A percentile compares a stretch with the other conserved stretches of the same genome.
These are phyloP conservation scores for Mythimna ferrago DNA, from an alignment of 2,888 invertebrate species.

Conservation along the genomic window DNA sequence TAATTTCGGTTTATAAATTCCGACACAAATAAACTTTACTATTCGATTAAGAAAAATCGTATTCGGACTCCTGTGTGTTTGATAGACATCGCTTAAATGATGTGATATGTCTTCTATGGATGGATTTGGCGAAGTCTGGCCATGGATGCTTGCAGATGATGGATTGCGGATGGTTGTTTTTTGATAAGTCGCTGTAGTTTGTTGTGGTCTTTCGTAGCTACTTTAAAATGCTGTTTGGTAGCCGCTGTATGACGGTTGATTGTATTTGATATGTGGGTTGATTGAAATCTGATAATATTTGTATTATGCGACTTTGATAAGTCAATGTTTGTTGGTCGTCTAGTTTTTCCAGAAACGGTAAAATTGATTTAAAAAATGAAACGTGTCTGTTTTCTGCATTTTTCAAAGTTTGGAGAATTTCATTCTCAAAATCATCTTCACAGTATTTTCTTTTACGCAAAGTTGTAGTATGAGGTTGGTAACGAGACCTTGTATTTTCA, in stretches of 20 bases:
- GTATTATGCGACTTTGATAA: slow-evolving; percentile 44
- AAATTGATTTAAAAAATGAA: slow-evolving; percentile 8
- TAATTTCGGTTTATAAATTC: rapidly evolving
- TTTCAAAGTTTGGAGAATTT: slow-evolving; percentile 5
- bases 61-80: slow-evolving; percentile 13
- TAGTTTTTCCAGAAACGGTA: slow-evolving; percentile 18
- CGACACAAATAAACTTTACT: too few species aligned
- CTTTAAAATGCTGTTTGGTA: slow-evolving; percentile 11
- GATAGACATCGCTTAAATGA: slow-evolving; percentile 14
- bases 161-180: not conserved
- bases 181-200: slow-evolving; percentile 13
- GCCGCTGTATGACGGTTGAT: slow-evolving; percentile 19
- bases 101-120: slow-evolving; percentile 5
- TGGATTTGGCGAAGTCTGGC: slow-evolving; percentile 17
- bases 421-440: slow-evolving; percentile 2
- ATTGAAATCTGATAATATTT: slow-evolving; percentile 41
- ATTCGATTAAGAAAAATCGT: slow-evolving; percentile 9
- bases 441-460: slow-evolving; percentile 7
- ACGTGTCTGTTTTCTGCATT: slow-evolving; percentile 10
- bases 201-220: slow-evolving; percentile 6
- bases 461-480: slow-evolving; percentile 2
- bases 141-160: not conserved
- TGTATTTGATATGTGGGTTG: slow-evolving; percentile 34
- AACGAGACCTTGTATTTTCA: slow-evolving; percentile 3
- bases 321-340: slow-evolving; percentile 48